Evolutionary conservation across 2,888 invertebrate species (phyloP).

Genomic region (Chrysodeixis includens): DNA sequence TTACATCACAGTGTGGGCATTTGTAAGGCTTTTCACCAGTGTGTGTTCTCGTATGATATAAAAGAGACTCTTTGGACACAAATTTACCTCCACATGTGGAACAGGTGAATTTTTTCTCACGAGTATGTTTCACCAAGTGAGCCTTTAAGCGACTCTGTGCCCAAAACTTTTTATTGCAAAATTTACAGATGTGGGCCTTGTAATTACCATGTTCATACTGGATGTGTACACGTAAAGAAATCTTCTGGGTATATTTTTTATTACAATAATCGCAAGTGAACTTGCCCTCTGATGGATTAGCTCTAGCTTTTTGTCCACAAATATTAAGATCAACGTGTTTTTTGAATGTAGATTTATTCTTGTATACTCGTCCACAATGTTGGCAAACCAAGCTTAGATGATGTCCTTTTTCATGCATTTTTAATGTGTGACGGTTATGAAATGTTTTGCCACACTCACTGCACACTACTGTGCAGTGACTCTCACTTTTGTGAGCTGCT

Average conservation of each 20-base stretch:
- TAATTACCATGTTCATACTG: constrained; percentile 81
- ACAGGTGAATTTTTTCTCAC: constrained; percentile 78
- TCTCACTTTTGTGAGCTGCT: constrained; percentile 67
- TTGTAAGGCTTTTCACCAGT: constrained; percentile 81
- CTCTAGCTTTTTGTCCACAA: constrained; percentile 71
- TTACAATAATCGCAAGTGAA: constrained; percentile 81
- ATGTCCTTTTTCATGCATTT: constrained; percentile 75
- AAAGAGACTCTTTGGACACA: constrained; percentile 78
- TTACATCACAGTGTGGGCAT: constrained; percentile 73
- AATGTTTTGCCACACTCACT: constrained; percentile 77
- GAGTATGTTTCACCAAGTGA: constrained; percentile 81
- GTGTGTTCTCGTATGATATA: constrained; percentile 82
- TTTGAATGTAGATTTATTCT: constrained; percentile 74
- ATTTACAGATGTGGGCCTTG: constrained; percentile 78
- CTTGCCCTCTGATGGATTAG: constrained; percentile 72
- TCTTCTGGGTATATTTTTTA: constrained; percentile 81
- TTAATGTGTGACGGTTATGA: constrained; percentile 69
- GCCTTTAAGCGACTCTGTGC: constrained; percentile 79
- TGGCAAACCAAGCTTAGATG: constrained; percentile 71
- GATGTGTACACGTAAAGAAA: constrained; percentile 79
- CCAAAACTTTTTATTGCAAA: constrained; percentile 82
- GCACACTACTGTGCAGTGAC: constrained; percentile 71
- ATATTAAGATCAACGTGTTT: constrained; percentile 75
- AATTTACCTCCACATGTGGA: constrained; percentile 74
- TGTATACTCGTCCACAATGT: constrained; percentile 78